phyloP scores from a whole-genome alignment of 2,113 vertebrate genomes.

The Mesembrinibis cayennensis region DNA sequence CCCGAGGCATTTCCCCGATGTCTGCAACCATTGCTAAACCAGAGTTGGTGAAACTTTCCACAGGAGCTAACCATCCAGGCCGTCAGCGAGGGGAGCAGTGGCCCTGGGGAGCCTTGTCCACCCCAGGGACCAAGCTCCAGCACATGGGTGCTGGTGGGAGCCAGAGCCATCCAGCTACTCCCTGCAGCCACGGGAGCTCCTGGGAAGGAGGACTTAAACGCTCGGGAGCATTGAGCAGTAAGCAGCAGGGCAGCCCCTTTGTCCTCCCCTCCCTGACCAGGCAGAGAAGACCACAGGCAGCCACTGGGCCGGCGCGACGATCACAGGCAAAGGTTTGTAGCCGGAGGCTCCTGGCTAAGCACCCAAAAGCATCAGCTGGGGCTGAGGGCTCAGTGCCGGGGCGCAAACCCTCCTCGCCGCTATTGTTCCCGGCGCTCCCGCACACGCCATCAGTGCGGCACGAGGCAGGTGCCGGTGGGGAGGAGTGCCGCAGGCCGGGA shows the following conservation, averaged over 20 bases:
- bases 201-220: too few relatives aligned
- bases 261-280: not conserved
- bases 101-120: not conserved
- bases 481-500: not conserved
- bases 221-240: not conserved
- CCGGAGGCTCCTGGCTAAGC: not conserved
- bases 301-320: accelerated
- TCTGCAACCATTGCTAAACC: not conserved
- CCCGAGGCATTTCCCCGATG: not conserved
- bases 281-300: not conserved
- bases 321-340: not conserved
- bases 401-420: not conserved
- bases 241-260: not conserved
- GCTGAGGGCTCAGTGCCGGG: not conserved
- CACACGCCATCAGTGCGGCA: not conserved
- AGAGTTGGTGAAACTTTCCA: not conserved
- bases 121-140: not conserved
- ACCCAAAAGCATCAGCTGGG: too few relatives aligned
- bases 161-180: not conserved
- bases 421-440: conserved; percentile 11
- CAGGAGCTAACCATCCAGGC: accelerated
- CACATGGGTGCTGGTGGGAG: not conserved
- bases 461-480: not conserved
- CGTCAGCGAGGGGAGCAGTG: accelerated
- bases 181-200: accelerated